phyloP scores from a whole-genome alignment of 2,888 invertebrate genomes.

The Yponomeuta sedellus region DNA sequence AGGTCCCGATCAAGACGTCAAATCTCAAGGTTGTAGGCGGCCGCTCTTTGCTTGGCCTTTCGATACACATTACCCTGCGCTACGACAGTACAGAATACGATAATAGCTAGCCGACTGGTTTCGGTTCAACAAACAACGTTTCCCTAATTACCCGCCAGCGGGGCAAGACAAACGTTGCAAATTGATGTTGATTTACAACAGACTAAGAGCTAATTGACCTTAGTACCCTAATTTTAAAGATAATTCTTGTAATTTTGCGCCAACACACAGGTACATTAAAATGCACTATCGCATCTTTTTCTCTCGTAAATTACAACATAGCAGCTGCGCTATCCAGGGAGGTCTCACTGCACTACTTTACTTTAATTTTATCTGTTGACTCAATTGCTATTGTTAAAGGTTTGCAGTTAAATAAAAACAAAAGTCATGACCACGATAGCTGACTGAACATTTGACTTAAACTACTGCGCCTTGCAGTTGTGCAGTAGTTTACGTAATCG shows the following conservation, averaged over 20 bases:
- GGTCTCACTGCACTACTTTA: neutral
- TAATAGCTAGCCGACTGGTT: conserved; percentile 1
- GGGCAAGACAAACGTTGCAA: neutral
- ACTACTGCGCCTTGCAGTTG: too few relatives aligned
- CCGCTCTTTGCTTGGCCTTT: conserved; percentile 51
- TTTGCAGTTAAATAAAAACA: neutral
- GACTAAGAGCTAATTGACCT: neutral
- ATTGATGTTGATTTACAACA: conserved; percentile 3
- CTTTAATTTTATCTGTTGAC: neutral
- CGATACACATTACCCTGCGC: conserved; percentile 52
- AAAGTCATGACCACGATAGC: neutral
- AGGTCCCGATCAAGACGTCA: conserved; percentile 75
- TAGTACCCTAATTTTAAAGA: neutral
- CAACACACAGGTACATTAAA: neutral
- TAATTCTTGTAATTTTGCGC: conserved; percentile 2
- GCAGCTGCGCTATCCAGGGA: neutral
- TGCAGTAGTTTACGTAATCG: too few relatives aligned
- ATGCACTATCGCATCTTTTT: neutral
- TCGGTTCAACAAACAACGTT: neutral
- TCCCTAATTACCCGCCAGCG: neutral
- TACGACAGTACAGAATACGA: conserved; percentile 13
- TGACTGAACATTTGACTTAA: too few relatives aligned
- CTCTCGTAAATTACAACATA: conserved; percentile 3
- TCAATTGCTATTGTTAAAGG: neutral
- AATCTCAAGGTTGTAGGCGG: conserved; percentile 67